Conservation (phyloP, 1,140 invertebrate species). For the Conus betulinus region DNA sequence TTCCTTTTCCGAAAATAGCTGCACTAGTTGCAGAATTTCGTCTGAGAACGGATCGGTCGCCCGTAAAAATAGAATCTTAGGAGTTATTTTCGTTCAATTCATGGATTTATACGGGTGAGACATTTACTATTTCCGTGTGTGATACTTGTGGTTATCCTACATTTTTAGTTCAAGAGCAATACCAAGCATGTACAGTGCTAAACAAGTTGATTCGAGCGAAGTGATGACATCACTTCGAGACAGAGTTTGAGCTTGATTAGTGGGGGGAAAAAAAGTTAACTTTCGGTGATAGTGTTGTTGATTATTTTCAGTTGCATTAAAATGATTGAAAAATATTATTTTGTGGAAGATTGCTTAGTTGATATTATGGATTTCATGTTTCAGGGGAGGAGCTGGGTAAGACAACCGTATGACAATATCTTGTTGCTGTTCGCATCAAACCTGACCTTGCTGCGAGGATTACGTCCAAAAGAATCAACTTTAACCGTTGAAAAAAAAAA, state of each 20-base stretch:
- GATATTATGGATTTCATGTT: background rate
- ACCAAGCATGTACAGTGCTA: background rate
- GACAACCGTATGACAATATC: background rate
- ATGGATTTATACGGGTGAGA: slow-evolving; percentile 59
- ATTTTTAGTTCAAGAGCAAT: background rate
- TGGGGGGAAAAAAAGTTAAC: background rate
- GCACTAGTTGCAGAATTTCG: slow-evolving; percentile 53
- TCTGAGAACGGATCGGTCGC: slow-evolving; percentile 48
- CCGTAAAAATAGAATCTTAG: slow-evolving; percentile 56
- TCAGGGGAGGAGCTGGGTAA: slow-evolving; percentile 15
- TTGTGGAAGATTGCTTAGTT: background rate
- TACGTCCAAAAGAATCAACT: background rate
- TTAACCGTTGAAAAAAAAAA: background rate
- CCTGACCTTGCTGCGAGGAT: slow-evolving; percentile 4
- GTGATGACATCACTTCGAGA: background rate
- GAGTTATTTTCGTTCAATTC: slow-evolving; percentile 62
- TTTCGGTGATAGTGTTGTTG: background rate
- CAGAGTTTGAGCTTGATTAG: background rate
- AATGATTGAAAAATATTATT: background rate
- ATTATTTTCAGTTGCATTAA: background rate
- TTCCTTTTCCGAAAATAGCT: slow-evolving; percentile 60
- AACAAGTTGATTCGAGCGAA: background rate
- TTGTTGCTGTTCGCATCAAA: background rate
- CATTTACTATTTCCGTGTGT: slow-evolving; percentile 48
- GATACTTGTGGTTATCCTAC: slow-evolving; percentile 24